phyloP scores from a whole-genome alignment of 2,888 invertebrate species.

The Plebejus melissa region DNA sequence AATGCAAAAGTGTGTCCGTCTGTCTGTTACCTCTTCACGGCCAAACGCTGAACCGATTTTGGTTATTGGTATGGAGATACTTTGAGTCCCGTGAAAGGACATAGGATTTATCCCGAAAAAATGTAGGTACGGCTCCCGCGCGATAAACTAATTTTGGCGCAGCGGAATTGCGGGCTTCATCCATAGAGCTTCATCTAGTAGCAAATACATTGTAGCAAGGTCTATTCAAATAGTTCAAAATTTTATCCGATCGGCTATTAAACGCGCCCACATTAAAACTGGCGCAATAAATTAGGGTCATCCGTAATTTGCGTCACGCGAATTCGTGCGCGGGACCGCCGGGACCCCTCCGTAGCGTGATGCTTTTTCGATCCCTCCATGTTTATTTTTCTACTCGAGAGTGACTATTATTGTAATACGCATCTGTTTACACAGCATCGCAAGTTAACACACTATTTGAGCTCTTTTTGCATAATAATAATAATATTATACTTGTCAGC shows the following conservation, averaged over 20 bases:
- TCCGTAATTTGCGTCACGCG: slow-evolving; percentile 12
- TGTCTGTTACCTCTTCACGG: too few species aligned
- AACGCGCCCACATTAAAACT: neutral
- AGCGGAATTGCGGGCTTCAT: too few species aligned
- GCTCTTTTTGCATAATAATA: neutral
- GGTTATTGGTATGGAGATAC: too few species aligned
- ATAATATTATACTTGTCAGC: too few species aligned
- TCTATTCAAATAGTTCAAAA: neutral
- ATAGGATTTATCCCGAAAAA: too few species aligned
- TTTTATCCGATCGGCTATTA: neutral
- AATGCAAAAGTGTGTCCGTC: too few species aligned
- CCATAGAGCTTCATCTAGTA: too few species aligned
- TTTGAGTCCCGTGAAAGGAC: too few species aligned
- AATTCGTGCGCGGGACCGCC: slow-evolving; percentile 20
- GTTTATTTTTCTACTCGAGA: neutral
- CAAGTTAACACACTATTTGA: neutral
- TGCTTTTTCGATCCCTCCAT: slow-evolving; percentile 5
- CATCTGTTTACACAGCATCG: neutral
- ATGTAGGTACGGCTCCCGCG: too few species aligned
- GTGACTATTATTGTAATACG: slow-evolving; percentile 3
- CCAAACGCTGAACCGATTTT: too few species aligned
- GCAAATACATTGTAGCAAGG: too few species aligned
- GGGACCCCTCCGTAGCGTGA: slow-evolving; percentile 16
- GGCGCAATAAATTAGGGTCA: slow-evolving; percentile 15
- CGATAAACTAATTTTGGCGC: too few species aligned